Base-by-base conservation (phyloP, 2,797 vertebrate species). In the Danio tinwini region DNA sequence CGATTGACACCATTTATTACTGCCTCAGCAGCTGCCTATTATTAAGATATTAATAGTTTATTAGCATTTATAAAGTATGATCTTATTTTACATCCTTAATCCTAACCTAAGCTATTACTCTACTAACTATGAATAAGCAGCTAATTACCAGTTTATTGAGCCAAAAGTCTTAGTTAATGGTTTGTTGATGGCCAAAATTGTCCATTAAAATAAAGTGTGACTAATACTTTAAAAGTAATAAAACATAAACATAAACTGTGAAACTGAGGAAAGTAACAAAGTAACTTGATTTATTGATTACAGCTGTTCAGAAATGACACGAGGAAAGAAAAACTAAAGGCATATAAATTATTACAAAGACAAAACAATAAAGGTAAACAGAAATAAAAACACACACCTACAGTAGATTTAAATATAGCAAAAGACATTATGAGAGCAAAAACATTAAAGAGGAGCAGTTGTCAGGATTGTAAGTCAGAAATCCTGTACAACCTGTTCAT, bases 201-300 rank as follows among this genome's bases (percentile, higher is more conserved):
- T 29, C 29, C 29, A 29, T 29, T 29, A 29, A 29, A 29, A 29
- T 29, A 29, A 29, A 29, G 29, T 1, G 29, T 29, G 29, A 29
- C 29, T 29, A 29, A 19, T 11, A 21, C 9, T 17, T 52, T 17
- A 37, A 45, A 61, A 59, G 4, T 39, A 9, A 29, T 12, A n/a
- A 47, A 47, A 59, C 40, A 49, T 10, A 61, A 17, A 58, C 49
- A 62, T 29, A 49, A 55, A 73, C 61, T 2, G 12, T 9, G 16
- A 14, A 52, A 74, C 6, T 12, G 21, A 63, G 37, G 12, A 75
- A 62, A 68, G 52, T 37, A 44, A 50, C 37, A 55, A 76, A 17
- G 39, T 14, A 58, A 76, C 8, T 44, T 37, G 40, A 56, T 76
- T 76, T 76, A 76, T 67, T 67, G 19, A 11, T 13, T 17, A 21